A percentile compares a stretch with the other conserved stretches of the same genome.
These are phyloP conservation scores for Ictidomys tridecemlineatus DNA, from an alignment of 2,113 vertebrate species.

Conservation along the genomic window DNA sequence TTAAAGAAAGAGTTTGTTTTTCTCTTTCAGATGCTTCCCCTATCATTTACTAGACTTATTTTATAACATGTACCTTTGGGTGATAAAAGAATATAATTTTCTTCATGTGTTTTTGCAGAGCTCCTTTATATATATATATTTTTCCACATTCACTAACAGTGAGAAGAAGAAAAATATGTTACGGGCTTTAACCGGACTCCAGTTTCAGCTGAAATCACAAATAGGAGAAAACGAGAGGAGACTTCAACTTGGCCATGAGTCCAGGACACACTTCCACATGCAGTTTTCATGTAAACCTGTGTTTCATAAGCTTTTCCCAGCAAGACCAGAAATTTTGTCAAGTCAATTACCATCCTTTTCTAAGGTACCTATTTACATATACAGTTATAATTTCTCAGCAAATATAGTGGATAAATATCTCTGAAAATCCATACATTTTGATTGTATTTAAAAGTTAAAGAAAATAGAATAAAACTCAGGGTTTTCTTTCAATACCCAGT, in stretches of 20 bases:
- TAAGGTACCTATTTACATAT: conserved; percentile 85
- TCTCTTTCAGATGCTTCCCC: conserved; percentile 66
- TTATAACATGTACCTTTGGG: conserved; percentile 72
- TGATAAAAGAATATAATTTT: conserved; percentile 75
- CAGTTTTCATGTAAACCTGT: conserved; percentile 77
- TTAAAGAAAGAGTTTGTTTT: conserved; percentile 80
- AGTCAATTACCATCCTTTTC: conserved; percentile 76
- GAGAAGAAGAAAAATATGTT: conserved; percentile 87
- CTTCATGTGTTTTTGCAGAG: conserved; percentile 81
- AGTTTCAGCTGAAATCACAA: conserved; percentile 83
- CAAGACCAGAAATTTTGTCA: conserved; percentile 79
- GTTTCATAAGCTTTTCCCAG: conserved; percentile 81
- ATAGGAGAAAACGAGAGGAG: conserved; percentile 82
- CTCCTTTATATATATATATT: conserved; percentile 42
- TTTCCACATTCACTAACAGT: conserved; percentile 68
- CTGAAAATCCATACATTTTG: conserved; percentile 38
- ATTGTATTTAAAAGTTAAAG: conserved; percentile 25
- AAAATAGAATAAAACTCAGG: not conserved
- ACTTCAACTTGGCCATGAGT: conserved; percentile 74
- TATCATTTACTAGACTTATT: conserved; percentile 67
- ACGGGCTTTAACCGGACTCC: conserved; percentile 82
- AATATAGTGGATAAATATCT: not conserved
- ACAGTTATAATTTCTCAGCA: conserved; percentile 70
- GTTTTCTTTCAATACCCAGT: not conserved
- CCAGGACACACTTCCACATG: conserved; percentile 66